These are phyloP conservation scores for Aurelia aurita DNA, from an alignment of 30 jellyfish, hydroid and myxozoan genomes.

Conservation along the genomic window DNA sequence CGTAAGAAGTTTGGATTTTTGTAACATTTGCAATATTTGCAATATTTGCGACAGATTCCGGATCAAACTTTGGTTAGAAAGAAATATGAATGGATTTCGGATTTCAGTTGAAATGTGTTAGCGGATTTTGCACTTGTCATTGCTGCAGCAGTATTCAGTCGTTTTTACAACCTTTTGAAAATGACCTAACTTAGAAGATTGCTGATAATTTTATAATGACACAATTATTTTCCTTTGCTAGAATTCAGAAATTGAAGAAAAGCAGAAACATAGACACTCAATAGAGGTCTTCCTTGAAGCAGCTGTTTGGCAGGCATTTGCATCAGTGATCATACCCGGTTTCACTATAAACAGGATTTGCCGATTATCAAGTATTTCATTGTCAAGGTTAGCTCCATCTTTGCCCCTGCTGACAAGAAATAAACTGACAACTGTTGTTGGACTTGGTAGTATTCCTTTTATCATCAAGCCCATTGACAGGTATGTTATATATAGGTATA, in stretches of 20 bases:
- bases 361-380: slow-evolving; percentile 35
- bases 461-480: slow-evolving; percentile 81
- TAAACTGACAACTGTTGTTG: slow-evolving; percentile 44
- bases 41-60: too few species aligned
- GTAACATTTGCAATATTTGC: too few species aligned
- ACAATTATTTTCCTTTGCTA: too few species aligned
- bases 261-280: slow-evolving; percentile 13
- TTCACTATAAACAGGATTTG: slow-evolving; percentile 80
- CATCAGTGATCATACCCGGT: slow-evolving; percentile 85
- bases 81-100: too few species aligned
- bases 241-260: background rate
- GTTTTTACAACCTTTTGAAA: too few species aligned
- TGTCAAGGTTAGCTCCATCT: slow-evolving; percentile 44
- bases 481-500: background rate
- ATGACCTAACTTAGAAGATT: too few species aligned
- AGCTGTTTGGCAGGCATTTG: slow-evolving; percentile 85
- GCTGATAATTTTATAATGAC: too few species aligned
- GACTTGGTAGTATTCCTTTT: slow-evolving; percentile 63
- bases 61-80: too few species aligned
- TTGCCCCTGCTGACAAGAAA: slow-evolving; percentile 27
- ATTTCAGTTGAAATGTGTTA: too few species aligned
- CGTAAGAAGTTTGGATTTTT: too few species aligned
- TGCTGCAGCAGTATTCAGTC: too few species aligned
- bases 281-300: slow-evolving; percentile 76
- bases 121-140: too few species aligned